Base-by-base conservation (phyloP, 2,113 vertebrate species). In the Microcebus jonahi region DNA sequence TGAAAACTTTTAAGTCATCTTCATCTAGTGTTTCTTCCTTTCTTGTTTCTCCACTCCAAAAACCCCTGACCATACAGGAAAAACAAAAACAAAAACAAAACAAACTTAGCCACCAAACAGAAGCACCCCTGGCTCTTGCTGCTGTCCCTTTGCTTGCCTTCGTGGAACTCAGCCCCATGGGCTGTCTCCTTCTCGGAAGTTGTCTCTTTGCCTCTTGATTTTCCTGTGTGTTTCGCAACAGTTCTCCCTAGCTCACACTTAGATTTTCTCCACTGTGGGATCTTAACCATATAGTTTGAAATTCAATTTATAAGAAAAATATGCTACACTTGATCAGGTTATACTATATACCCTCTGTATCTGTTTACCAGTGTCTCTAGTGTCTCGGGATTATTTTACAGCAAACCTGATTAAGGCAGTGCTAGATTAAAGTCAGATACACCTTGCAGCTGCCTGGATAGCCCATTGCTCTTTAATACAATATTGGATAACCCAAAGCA, bases 291-390 rank as follows among this genome's bases (percentile, higher is more conserved):
- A 3, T 83, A 45, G 9, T 61, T 76, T 11, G 23, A 27, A 86
- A 96, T 95, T 93, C 63, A 90, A 7, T 85, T 94, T 82, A 73
- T 68, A 76, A 88, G 70, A 92, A 95, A 48, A 90, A 61, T 67
- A 39, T n/a, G n/a, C 63, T 76, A 79, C 10, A 42, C 73, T 77
- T 67, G 31, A 20, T 82, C 59, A 45, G 73, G 55, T 94, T 92
- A 57, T 6, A 7, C 48, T 57, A 7, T 27, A 11, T 11, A 12
- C 57, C 20, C 34, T 75, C 53, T 61, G 5, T 61, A 18, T 57
- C 70, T 83, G n/a, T 50, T 67, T 55, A 39, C 29, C 23, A 10
- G 5, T 23, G 0, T 79, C 55, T 73, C 70, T 79, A 55, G 45
- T 70, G 50, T 92, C 77, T 73, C 75, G 80, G 75, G 29, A 73